These are phyloP conservation scores for Eumacrocentrus americanus DNA, from an alignment of 2,888 invertebrate genomes.

Conservation along the genomic window DNA sequence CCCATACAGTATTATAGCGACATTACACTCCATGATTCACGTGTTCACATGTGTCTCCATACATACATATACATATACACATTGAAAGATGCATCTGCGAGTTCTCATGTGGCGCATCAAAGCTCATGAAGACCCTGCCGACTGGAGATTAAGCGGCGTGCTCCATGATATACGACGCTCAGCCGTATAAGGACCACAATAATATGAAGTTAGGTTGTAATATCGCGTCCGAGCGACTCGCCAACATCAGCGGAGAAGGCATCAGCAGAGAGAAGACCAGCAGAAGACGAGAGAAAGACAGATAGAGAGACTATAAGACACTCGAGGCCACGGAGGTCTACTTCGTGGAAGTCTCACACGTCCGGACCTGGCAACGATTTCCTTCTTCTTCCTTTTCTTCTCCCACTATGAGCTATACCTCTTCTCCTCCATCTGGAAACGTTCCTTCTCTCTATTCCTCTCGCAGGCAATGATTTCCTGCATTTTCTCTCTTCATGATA, in stretches of 20 bases:
- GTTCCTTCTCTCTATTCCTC: slow-evolving; percentile 8
- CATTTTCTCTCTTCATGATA: not conserved
- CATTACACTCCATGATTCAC: too few species aligned
- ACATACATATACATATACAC: not conserved
- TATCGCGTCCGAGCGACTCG: slow-evolving; percentile 34
- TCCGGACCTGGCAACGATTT: slow-evolving; percentile 32
- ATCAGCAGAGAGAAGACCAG: slow-evolving; percentile 1
- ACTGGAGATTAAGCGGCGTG: slow-evolving; percentile 15
- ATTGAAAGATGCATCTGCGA: slow-evolving; percentile 20
- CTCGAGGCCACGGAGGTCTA: slow-evolving; percentile 43
- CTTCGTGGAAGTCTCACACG: slow-evolving; percentile 52
- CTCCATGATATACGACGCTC: slow-evolving; percentile 43
- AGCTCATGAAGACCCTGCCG: slow-evolving; percentile 5
- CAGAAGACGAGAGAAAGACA: slow-evolving; percentile 1
- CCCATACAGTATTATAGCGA: too few species aligned
- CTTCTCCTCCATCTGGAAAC: not conserved
- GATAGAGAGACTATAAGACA: slow-evolving; percentile 16
- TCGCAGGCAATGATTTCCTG: not conserved
- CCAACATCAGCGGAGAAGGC: not conserved
- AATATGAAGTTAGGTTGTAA: slow-evolving; percentile 49
- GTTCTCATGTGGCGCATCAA: slow-evolving; percentile 10
- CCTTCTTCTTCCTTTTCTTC: slow-evolving; percentile 26
- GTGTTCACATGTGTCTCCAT: not conserved
- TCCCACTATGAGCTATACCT: too few species aligned
- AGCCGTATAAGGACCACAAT: slow-evolving; percentile 48